Base-by-base conservation (phyloP, 2,888 invertebrate genomes). In the Trichopoda pennipes region DNA sequence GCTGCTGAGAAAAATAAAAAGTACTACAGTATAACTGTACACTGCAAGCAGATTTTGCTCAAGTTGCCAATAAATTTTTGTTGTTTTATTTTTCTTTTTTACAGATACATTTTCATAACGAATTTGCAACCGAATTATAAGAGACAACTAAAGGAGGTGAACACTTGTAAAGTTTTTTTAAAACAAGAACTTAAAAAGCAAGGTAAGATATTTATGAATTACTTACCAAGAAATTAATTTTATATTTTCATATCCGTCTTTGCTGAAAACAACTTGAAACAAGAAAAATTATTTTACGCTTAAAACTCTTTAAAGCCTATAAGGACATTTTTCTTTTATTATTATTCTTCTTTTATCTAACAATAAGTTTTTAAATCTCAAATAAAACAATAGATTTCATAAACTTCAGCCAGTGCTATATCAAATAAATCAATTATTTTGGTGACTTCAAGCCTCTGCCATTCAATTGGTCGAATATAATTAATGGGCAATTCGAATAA, bases 21-120 rank as follows among this genome's bases (percentile, higher is more conserved):
- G 47, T 49, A 47, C 28, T 6, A 28, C 49, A 77, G 63, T 56
- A 49, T 35, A 76, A 55, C 56, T 63, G 51, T 44, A 66, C 55
- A 68, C 53, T 79, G 60, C 66, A 28, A 58, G 72, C 78, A 73
- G 73, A 47, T 58, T 61, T 79, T 32, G 35, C n/a, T 35, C 47
- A 73, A 68, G 55, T 68, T 80, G 66, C 68, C 55, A 68, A 68
- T 49, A 80, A 80, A 61, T 64, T 21, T 35, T 66, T 61, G 8
- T 79, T 64, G 42, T 38, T 61, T 66, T 72, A 23, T 75, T 69
- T 56, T 32, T 49, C 23, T 69, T n/a, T n/a, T n/a, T 75, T 32
- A 44, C 68, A 78, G 66, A 60, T 49, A 72, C 42, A 70, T 61
- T 56, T 76, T 75, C 63, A 51, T 73, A 19, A 28, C 76, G 23